Conservation (phyloP, 1,140 invertebrate genomes). For the Schlechtendalia chinensis region DNA sequence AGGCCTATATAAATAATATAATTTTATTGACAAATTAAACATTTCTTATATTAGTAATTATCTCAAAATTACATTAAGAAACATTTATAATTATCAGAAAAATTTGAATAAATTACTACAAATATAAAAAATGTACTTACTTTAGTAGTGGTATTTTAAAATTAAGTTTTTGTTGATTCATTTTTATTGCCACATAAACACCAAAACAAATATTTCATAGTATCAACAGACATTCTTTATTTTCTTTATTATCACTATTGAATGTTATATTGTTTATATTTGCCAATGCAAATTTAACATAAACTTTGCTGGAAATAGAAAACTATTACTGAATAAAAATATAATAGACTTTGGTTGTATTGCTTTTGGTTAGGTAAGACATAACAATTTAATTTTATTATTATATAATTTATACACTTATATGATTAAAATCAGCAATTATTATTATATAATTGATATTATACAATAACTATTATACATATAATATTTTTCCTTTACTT, state of each 20-base stretch:
- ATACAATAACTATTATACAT: too few relatives aligned
- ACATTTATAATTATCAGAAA: too few relatives aligned
- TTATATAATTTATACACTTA: too few relatives aligned
- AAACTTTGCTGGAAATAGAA: conserved; percentile 53
- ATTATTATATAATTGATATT: too few relatives aligned
- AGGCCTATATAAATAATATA: neutral
- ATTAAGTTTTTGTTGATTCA: conserved; percentile 61
- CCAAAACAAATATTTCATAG: conserved; percentile 66
- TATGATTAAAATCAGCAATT: too few relatives aligned
- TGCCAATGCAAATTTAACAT: conserved; percentile 52
- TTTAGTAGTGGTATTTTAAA: conserved; percentile 61
- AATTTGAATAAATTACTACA: neutral
- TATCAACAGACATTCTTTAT: conserved; percentile 54
- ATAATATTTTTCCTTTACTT: conserved; percentile 3
- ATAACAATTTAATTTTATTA: too few relatives aligned
- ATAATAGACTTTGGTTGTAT: too few relatives aligned
- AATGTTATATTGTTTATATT: conserved; percentile 29
- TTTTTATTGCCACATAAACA: conserved; percentile 77
- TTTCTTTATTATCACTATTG: conserved; percentile 52
- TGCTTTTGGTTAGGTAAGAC: too few relatives aligned
- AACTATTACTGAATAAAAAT: neutral
- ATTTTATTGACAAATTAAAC: neutral
- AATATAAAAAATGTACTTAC: conserved; percentile 57
- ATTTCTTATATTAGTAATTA: too few relatives aligned
- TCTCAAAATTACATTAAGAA: too few relatives aligned